Percentiles rank a stretch among this genome's conserved stretches.
Conservation (phyloP, 1,140 invertebrate species). For the Bacillus rossius region DNA sequence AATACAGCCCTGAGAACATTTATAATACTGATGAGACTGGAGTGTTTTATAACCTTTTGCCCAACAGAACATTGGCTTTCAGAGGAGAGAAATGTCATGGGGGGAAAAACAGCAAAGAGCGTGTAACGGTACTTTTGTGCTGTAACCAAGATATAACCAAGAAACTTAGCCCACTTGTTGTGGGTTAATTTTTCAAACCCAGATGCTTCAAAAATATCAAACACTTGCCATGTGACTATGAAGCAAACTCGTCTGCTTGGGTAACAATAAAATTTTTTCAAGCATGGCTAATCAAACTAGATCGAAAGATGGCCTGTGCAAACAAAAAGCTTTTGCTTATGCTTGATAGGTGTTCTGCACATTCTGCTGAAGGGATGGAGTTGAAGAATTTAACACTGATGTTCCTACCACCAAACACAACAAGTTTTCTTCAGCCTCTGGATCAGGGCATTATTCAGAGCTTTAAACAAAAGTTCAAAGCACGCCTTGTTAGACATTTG, state of each 20-base stretch:
- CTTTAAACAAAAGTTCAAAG: conserved; percentile 1
- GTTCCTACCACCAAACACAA: conserved; percentile 11
- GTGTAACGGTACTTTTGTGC: background rate
- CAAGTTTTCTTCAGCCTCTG: conserved; percentile 10
- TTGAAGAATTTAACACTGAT: background rate
- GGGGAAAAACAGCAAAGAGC: background rate
- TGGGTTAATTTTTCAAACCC: conserved; percentile 44
- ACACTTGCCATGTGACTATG: conserved; percentile 32
- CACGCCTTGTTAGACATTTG: background rate
- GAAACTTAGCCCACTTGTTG: conserved; percentile 33
- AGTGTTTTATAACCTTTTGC: background rate
- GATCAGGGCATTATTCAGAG: conserved; percentile 5
- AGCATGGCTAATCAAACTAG: conserved; percentile 26
- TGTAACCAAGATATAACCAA: conserved; percentile 7
- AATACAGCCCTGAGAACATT: background rate
- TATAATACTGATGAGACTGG: background rate
- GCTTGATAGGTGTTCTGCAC: conserved; percentile 23
- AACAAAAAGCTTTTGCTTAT: conserved; percentile 23
- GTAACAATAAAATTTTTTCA: conserved; percentile 39
- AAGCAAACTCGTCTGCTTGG: conserved; percentile 45
- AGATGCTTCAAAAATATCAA: conserved; percentile 41
- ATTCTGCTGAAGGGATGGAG: conserved; percentile 15
- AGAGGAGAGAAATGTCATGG: background rate
- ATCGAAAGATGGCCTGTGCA: conserved; percentile 16
- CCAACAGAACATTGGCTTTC: background rate